phyloP scores from a whole-genome alignment of 2,113 vertebrate genomes.

The Solea solea region DNA sequence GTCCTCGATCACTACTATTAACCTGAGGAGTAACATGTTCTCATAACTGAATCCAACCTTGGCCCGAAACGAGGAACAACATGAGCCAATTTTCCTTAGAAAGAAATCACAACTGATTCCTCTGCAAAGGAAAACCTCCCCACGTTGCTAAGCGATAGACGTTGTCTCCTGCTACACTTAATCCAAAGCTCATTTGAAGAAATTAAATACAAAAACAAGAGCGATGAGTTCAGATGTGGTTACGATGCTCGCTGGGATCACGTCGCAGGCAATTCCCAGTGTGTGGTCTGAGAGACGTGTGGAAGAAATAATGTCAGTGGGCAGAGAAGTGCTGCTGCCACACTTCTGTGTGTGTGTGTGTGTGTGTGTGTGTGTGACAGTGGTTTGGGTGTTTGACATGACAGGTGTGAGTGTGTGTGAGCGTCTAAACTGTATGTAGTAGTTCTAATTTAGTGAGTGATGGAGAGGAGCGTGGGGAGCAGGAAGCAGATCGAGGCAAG shows the following conservation, averaged over 20 bases:
- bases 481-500: slow-evolving; percentile 31
- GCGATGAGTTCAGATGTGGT: slow-evolving; percentile 29
- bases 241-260: slow-evolving; percentile 24
- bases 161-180: slow-evolving; percentile 16
- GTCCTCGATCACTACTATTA: not conserved
- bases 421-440: slow-evolving; percentile 26
- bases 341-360: slow-evolving; percentile 15
- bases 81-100: slow-evolving; percentile 2
- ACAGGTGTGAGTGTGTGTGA: slow-evolving; percentile 36
- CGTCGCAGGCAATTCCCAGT: slow-evolving; percentile 41
- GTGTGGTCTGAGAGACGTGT: slow-evolving; percentile 45
- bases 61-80: slow-evolving; percentile 26
- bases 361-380: slow-evolving; percentile 6
- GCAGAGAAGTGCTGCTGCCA: slow-evolving; percentile 15
- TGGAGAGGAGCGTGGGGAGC: slow-evolving; percentile 48
- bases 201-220: slow-evolving; percentile 50
- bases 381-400: slow-evolving; percentile 28
- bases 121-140: slow-evolving; percentile 3
- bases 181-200: slow-evolving; percentile 28
- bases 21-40: slow-evolving; percentile 1
- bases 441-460: slow-evolving; percentile 53
- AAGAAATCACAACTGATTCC: slow-evolving; percentile 32
- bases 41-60: slow-evolving; percentile 23
- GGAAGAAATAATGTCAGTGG: slow-evolving; percentile 37
- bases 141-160: slow-evolving; percentile 35